Base-by-base conservation (phyloP, 2,113 vertebrate species). In the Pimephales promelas region DNA sequence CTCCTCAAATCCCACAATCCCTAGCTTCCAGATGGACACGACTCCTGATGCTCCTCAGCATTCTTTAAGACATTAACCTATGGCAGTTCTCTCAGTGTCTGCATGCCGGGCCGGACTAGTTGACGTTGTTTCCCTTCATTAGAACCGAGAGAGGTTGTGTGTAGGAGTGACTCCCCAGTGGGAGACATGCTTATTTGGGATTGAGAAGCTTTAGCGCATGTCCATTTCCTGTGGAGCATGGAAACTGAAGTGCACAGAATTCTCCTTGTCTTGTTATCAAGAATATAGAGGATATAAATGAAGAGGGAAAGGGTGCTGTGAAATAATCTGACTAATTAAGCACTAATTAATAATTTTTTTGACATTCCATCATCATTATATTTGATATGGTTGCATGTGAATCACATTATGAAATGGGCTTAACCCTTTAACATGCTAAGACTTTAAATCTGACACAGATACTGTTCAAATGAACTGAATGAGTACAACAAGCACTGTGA, bases 121-220 rank as follows among this genome's bases (percentile, higher is more conserved):
- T 71, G n/a, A 77, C n/a, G 47, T 64, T 20, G 18, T 43, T 45
- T 28, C 20, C 26, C 45, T 80, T 74, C 47, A 84, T 76, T 70
- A 70, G 76, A 81, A 71, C 45, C 6, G 43, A 16, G n/a, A 66
- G 26, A 79, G 78, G 20, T 49, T 52, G 8, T 20, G 59, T 26
- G 61, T 62, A 79, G 78, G 78, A 79, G 43, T 79, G 59, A 52
- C 61, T 66, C 26, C 59, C 78, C 40, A n/a, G 9, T 66, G 61
- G 26, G 24, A 14, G 26, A 22, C 14, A 6, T 6, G 18, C 59
- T 79, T 79, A 66, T 79, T 52, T 74, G 59, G 59, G 61, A 79
- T 71, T 79, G 83, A 70, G 52, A 45, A 43, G 74, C 22, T 24
- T 26, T 72, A 59, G 75, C 52, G 22, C 62, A 72, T 79, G 45